phyloP scores from a whole-genome alignment of 92 coral and sea anemone genomes.

The Phenganax subtilis region DNA sequence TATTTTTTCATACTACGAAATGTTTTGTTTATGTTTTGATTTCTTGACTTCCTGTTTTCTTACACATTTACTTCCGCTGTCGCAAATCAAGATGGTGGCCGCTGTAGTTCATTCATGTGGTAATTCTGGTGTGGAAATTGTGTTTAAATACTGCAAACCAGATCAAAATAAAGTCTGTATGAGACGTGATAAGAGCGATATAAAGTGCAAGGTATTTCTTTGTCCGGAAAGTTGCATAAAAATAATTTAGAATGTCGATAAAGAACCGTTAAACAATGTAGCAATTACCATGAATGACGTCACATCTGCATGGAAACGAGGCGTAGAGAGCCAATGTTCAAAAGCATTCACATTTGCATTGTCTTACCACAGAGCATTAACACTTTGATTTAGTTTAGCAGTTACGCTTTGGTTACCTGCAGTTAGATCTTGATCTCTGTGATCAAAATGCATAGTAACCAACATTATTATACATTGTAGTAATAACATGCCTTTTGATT shows the following conservation, averaged over 20 bases:
- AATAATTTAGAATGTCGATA: no score
- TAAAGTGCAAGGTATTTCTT: conserved; percentile 20
- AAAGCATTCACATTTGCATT: no score
- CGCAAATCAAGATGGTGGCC: conserved; percentile 14
- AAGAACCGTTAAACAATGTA: no score
- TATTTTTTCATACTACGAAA: neutral
- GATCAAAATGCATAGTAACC: neutral
- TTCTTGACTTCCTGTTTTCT: conserved; percentile 17
- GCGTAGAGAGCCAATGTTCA: no score
- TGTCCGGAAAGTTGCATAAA: no score
- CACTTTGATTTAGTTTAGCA: neutral
- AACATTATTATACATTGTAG: no score
- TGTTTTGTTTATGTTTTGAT: conserved; percentile 21
- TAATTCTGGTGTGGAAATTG: conserved; percentile 18
- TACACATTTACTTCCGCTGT: neutral
- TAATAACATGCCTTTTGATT: no score
- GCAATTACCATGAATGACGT: no score
- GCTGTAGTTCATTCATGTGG: conserved; percentile 16
- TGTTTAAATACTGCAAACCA: conserved; percentile 22
- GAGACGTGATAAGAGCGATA: conserved; percentile 1
- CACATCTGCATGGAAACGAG: no score
- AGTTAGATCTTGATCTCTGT: neutral
- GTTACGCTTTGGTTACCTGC: no score
- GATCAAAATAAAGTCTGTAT: conserved; percentile 7
- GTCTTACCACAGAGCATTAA: neutral